These are phyloP conservation scores for Brachionichthys hirsutus DNA, from an alignment of 2,113 vertebrate species.

Conservation along the genomic window DNA sequence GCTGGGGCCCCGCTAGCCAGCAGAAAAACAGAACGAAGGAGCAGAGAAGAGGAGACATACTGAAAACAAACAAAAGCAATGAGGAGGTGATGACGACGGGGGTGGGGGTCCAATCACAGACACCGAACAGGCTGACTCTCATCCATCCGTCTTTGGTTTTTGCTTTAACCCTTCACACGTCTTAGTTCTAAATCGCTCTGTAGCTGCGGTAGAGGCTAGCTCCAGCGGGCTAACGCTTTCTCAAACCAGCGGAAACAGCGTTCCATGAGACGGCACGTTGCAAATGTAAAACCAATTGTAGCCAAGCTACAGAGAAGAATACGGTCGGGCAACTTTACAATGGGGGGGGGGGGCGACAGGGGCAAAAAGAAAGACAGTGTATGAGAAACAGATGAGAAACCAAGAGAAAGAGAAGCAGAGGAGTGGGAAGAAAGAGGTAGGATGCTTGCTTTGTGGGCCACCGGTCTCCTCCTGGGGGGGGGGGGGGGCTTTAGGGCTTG, in stretches of 20 bases:
- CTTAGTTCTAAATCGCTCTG: too few relatives aligned
- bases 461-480: slow-evolving; percentile 11
- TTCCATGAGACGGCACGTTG: neutral
- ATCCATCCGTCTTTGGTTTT: too few relatives aligned
- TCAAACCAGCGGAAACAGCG: too few relatives aligned
- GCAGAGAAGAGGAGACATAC: slow-evolving; percentile 64
- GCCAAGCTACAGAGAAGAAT: neutral
- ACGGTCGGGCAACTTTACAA: neutral
- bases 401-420: slow-evolving; percentile 2
- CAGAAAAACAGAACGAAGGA: slow-evolving; percentile 49
- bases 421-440: slow-evolving; percentile 6
- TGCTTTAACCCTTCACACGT: too few relatives aligned
- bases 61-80: slow-evolving; percentile 75
- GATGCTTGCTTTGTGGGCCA: neutral
- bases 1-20: slow-evolving; percentile 72
- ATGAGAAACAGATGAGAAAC: neutral
- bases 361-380: neutral
- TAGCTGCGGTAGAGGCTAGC: too few relatives aligned
- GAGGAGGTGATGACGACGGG: slow-evolving; percentile 49
- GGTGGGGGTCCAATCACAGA: neutral
- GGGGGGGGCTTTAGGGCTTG: slow-evolving; percentile 10
- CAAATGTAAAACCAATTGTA: too few relatives aligned
- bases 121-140: neutral
- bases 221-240: too few relatives aligned
- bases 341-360: neutral